phyloP scores from a whole-genome alignment of 2,113 vertebrate species.

The Myxocyprinus asiaticus region DNA sequence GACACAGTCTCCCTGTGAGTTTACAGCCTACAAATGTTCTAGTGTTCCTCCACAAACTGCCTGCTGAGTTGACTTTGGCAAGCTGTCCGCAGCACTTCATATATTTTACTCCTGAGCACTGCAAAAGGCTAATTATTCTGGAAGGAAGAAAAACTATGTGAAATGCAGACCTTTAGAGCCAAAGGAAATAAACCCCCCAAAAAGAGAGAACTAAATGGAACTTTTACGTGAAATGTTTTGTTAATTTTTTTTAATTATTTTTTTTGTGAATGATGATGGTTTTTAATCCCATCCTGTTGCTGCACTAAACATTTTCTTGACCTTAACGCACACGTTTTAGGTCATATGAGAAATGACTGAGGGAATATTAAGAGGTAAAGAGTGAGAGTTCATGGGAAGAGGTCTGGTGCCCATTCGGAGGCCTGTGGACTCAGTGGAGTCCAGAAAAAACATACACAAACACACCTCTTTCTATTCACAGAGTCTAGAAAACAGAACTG shows the following conservation, averaged over 20 bases:
- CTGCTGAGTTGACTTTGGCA: slow-evolving; percentile 59
- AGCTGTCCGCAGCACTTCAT: slow-evolving; percentile 23
- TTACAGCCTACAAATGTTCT: slow-evolving; percentile 55
- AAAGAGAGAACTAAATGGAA: slow-evolving; percentile 55
- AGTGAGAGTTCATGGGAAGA: not conserved
- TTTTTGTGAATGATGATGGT: slow-evolving; percentile 51
- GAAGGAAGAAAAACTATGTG: slow-evolving; percentile 54
- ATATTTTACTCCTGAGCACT: slow-evolving; percentile 61
- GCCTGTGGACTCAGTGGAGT: slow-evolving; percentile 24
- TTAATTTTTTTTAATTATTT: slow-evolving; percentile 37
- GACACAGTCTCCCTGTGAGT: slow-evolving; percentile 44
- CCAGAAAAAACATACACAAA: slow-evolving; percentile 37
- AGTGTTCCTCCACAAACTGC: slow-evolving; percentile 56
- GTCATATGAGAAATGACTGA: not conserved
- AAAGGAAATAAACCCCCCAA: slow-evolving; percentile 65
- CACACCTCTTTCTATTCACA: slow-evolving; percentile 29
- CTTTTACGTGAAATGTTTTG: slow-evolving; percentile 52
- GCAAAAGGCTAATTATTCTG: slow-evolving; percentile 54
- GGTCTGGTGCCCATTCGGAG: not conserved
- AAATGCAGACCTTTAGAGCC: slow-evolving; percentile 60
- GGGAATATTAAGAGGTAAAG: not conserved
- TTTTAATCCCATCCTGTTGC: slow-evolving; percentile 66
- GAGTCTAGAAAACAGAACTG: slow-evolving; percentile 52
- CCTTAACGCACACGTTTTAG: slow-evolving; percentile 55
- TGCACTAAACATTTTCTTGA: slow-evolving; percentile 62